Evolutionary conservation across 37 sponge, comb jelly and placozoan species (phyloP).

Genomic region (Bolinopsis microptera): DNA sequence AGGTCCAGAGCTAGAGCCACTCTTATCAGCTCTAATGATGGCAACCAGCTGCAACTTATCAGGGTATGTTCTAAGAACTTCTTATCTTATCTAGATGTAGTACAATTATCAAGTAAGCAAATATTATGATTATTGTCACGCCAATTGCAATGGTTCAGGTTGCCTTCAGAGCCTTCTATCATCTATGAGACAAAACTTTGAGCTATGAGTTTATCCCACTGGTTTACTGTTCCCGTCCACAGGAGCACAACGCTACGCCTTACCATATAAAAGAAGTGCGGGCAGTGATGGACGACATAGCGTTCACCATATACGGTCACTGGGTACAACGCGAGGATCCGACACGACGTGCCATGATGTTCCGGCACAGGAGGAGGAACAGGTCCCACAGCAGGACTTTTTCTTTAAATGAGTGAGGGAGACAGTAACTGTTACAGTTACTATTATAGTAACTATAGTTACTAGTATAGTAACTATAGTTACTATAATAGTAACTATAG

Average conservation of each 20-base stretch:
- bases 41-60: not conserved
- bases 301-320: constrained; percentile 55
- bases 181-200: too few relatives aligned
- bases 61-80: constrained; percentile 7
- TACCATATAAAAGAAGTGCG: not conserved
- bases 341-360: not conserved
- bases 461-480: too few relatives aligned
- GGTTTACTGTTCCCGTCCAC: too few relatives aligned
- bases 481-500: too few relatives aligned
- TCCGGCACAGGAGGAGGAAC: not conserved
- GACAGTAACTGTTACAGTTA: not conserved
- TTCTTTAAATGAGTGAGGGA: not conserved
- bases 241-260: not conserved
- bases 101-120: too few relatives aligned
- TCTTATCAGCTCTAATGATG: not conserved
- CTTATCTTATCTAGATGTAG: too few relatives aligned
- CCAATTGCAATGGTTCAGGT: too few relatives aligned
- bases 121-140: too few relatives aligned
- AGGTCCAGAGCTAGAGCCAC: not conserved
- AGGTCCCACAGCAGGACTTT: not conserved
- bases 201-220: too few relatives aligned
- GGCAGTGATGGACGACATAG: constrained; percentile 29
- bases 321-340: constrained; percentile 63
- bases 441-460: too few relatives aligned
- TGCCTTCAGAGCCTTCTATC: too few relatives aligned